These are phyloP conservation scores for Hydropotes inermis DNA, from an alignment of 2,113 vertebrate species.

Conservation along the genomic window DNA sequence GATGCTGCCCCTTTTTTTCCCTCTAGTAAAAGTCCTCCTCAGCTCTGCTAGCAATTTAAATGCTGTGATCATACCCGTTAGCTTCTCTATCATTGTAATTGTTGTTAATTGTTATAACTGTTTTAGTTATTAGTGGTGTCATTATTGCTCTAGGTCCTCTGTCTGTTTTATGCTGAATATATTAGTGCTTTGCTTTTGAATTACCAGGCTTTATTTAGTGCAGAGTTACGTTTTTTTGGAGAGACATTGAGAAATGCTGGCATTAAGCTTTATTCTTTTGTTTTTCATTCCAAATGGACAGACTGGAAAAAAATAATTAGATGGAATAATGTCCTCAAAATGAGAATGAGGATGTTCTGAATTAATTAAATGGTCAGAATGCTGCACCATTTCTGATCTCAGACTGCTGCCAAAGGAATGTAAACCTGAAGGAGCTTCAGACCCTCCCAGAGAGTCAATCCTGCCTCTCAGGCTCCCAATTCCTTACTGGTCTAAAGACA, in stretches of 20 bases:
- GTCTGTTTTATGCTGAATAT: constrained; percentile 71
- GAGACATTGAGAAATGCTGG: constrained; percentile 66
- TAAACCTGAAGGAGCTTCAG: not conserved
- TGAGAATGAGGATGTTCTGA: constrained; percentile 62
- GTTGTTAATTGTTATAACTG: constrained; percentile 76
- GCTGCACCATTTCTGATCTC: constrained; percentile 40
- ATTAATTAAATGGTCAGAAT: constrained; percentile 62
- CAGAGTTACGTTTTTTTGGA: constrained; percentile 63
- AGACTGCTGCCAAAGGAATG: not conserved
- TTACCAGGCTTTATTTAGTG: constrained; percentile 71
- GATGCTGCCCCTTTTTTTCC: not conserved
- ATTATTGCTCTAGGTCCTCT: constrained; percentile 70
- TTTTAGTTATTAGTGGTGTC: constrained; percentile 71
- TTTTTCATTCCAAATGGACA: constrained; percentile 70
- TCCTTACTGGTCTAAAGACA: not conserved
- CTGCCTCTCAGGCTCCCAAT: not conserved
- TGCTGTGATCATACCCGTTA: constrained; percentile 69
- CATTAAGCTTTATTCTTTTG: constrained; percentile 72
- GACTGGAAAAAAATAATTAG: constrained; percentile 74
- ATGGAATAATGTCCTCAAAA: constrained; percentile 69
- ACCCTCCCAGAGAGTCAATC: not conserved
- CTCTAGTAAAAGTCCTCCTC: constrained; percentile 53
- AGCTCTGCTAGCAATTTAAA: constrained; percentile 65
- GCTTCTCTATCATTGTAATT: constrained; percentile 71
- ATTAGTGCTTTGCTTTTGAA: constrained; percentile 65